A percentile compares a stretch with the other conserved stretches of the same genome.
Evolutionary conservation across 2,797 vertebrate species (phyloP).

Genomic region (Erpetoichthys calabaricus): DNA sequence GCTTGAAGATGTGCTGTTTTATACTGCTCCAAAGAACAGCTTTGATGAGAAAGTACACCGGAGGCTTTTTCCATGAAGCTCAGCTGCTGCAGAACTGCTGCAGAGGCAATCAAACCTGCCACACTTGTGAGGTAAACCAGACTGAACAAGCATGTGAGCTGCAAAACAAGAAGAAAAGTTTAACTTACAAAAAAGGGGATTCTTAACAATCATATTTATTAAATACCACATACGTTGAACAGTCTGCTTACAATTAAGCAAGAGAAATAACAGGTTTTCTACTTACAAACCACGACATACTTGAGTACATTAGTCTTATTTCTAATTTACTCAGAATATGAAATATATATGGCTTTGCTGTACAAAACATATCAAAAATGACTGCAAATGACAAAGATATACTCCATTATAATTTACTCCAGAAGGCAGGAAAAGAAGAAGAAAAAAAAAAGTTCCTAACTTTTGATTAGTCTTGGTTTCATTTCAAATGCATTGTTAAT

Average conservation of each 20-base stretch:
- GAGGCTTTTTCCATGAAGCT: conserved; percentile 30
- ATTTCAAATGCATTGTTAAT: too few species aligned
- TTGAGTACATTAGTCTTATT: too few species aligned
- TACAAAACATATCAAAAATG: too few species aligned
- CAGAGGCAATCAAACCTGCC: conserved; percentile 61
- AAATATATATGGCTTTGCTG: too few species aligned
- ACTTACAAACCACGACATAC: neutral
- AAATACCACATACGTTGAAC: neutral
- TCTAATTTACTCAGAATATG: too few species aligned
- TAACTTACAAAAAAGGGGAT: neutral
- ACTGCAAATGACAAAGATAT: too few species aligned
- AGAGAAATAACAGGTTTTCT: neutral
- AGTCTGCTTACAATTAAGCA: neutral
- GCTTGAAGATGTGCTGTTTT: conserved; percentile 18
- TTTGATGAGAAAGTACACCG: conserved; percentile 13
- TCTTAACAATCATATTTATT: neutral
- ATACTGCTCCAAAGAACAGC: conserved; percentile 16
- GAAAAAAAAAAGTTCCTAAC: too few species aligned
- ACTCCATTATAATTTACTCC: too few species aligned
- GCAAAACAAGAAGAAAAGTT: neutral
- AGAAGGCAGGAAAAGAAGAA: too few species aligned
- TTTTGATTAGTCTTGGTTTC: too few species aligned
- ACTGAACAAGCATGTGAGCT: conserved; percentile 79
- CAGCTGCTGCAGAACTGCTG: conserved; percentile 63
- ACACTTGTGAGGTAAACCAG: conserved; percentile 81